Base-by-base conservation (phyloP, 2,113 vertebrate species). In the Prionailurus bengalensis region DNA sequence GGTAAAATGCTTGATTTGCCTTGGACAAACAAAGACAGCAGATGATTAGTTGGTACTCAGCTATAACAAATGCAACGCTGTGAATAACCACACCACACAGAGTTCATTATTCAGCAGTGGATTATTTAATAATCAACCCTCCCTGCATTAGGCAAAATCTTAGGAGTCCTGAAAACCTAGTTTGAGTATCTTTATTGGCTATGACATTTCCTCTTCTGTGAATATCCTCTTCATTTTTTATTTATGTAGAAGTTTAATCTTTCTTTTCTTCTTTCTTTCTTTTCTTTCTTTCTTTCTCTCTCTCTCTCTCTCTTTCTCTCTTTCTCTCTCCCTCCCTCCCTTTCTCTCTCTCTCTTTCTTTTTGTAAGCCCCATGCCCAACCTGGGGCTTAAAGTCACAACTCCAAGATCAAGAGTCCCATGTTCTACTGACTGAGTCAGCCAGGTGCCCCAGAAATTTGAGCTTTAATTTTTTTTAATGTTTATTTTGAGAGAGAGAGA, bases 161-260 rank as follows among this genome's bases (percentile, higher is more conserved):
- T 73, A 25, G 7, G 16, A 33, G 31, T 17, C 25, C 25, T 66
- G 17, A 84, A 82, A 73, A 39, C 7, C 36, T 63, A 27, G 6
- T 78, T 39, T 91, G 15, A 91, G 42, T 29, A 53, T 36, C 74
- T 81, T 81, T 74, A 73, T 33, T 31, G 36, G 87, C 3, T 17
- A 91, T 42, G 15, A 86, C 42, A 81, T 94, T 86, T 90, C 39
- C 27, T 78, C 36, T 73, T 94, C 21, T 83, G 70, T 89, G 42
- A 80, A 71, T 71, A 80, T 70, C 66, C 48, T 66, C 17, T 83
- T 66, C 36, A 55, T 19, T 70, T 82, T 82, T 42, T 74, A 73
- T 74, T 84, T n/a, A 73, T 33, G 15, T 33, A 80, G 48, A 91
- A 85, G 45, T 53, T 76, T 76, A 76, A 76, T 9, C 15, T 71